Evolutionary conservation across 2,113 vertebrate species (phyloP).

Genomic region (Tupaia tana): DNA sequence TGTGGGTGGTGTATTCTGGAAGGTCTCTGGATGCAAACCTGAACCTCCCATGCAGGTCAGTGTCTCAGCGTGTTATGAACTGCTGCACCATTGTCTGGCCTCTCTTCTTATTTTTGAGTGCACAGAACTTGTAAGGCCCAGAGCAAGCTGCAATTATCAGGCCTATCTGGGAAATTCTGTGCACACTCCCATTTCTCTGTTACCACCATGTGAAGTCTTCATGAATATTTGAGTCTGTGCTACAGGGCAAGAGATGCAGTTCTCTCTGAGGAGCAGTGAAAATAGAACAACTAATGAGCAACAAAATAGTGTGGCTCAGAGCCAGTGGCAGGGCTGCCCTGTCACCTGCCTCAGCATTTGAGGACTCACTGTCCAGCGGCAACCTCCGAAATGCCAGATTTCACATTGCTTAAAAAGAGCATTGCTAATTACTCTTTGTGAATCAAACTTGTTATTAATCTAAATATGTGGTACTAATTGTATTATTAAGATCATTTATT

Average conservation of each 20-base stretch:
- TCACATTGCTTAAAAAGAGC: neutral
- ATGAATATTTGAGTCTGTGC: neutral
- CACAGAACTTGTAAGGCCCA: neutral
- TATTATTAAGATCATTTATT: neutral
- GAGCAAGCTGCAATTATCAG: accelerated
- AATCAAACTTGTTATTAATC: neutral
- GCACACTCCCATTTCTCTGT: neutral
- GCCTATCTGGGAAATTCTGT: neutral
- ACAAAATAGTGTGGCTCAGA: accelerated
- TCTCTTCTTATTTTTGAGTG: neutral
- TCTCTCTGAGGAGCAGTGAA: neutral
- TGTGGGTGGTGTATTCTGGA: too few relatives aligned
- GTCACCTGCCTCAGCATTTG: neutral
- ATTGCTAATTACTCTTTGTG: neutral
- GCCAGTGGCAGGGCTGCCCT: accelerated
- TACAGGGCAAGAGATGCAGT: neutral
- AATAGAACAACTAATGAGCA: neutral
- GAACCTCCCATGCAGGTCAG: too few relatives aligned
- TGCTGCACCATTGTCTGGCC: too few relatives aligned
- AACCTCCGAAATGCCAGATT: neutral
- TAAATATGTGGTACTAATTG: too few relatives aligned
- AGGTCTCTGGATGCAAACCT: too few relatives aligned
- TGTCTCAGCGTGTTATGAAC: too few relatives aligned
- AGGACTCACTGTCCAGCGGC: neutral
- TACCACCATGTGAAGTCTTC: neutral